Conservation (phyloP, 2,113 vertebrate genomes). For the Gymnarchus niloticus region DNA sequence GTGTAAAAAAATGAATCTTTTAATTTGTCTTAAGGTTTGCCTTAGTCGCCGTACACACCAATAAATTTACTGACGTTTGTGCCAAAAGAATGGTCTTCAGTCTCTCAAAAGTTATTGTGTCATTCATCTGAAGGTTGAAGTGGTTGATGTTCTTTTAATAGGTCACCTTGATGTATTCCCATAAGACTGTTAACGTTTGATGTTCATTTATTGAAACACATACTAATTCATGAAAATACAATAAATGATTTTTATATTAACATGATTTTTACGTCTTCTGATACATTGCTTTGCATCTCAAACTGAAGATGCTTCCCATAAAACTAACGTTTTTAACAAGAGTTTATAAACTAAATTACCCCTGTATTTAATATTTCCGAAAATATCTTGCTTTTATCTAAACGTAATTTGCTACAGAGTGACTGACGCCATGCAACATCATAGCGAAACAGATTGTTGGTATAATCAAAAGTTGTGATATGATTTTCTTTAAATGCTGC, state of each 20-base stretch:
- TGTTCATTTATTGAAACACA: neutral
- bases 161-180: neutral
- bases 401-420: neutral
- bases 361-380: neutral
- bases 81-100: neutral
- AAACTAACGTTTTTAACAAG: neutral
- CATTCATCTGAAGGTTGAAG: neutral
- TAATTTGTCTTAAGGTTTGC: constrained; percentile 13
- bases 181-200: neutral
- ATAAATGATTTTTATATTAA: neutral
- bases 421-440: neutral
- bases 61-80: constrained; percentile 17
- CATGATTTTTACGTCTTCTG: no score
- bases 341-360: neutral
- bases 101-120: neutral
- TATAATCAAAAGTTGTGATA: no score
- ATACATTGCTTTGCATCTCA: no score
- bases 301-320: no score
- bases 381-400: neutral
- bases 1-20: neutral
- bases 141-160: neutral
- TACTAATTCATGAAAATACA: neutral
- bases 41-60: neutral
- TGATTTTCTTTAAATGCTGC: no score
- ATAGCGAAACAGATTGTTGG: no score